Conservation (phyloP, 2,888 invertebrate species). For the Phengaris alcon region DNA sequence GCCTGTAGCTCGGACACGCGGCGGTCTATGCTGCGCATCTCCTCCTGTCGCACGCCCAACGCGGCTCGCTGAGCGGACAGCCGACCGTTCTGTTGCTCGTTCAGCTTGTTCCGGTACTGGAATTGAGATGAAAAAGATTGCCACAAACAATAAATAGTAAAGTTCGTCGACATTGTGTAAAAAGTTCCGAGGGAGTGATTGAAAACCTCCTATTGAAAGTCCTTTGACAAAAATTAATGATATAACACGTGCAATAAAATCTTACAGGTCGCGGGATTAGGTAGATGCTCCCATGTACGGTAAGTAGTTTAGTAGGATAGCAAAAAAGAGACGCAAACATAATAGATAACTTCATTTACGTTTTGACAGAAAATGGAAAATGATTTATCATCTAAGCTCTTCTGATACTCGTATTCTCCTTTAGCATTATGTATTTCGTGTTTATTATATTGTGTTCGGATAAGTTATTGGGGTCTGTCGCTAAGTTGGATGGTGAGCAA, state of each 20-base stretch:
- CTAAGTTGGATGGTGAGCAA: not conserved
- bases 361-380: not conserved
- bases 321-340: not conserved
- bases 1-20: constrained; percentile 96
- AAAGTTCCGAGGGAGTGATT: too few species aligned
- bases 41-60: constrained; percentile 92
- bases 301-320: not conserved
- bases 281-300: too few species aligned
- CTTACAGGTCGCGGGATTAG: too few species aligned
- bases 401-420: constrained; percentile 1
- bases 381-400: not conserved
- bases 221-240: too few species aligned
- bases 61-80: constrained; percentile 93
- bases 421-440: not conserved
- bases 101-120: constrained; percentile 97
- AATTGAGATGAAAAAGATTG: constrained; percentile 46
- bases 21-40: constrained; percentile 94
- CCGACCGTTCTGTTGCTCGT: constrained; percentile 95
- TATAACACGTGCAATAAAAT: too few species aligned
- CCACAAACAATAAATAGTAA: too few species aligned
- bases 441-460: not conserved
- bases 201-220: too few species aligned
- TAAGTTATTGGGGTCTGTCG: not conserved
- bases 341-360: constrained; percentile 6
- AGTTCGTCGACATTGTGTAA: too few species aligned